phyloP scores from a whole-genome alignment of 1,140 invertebrate species.

The Sitophilus oryzae region DNA sequence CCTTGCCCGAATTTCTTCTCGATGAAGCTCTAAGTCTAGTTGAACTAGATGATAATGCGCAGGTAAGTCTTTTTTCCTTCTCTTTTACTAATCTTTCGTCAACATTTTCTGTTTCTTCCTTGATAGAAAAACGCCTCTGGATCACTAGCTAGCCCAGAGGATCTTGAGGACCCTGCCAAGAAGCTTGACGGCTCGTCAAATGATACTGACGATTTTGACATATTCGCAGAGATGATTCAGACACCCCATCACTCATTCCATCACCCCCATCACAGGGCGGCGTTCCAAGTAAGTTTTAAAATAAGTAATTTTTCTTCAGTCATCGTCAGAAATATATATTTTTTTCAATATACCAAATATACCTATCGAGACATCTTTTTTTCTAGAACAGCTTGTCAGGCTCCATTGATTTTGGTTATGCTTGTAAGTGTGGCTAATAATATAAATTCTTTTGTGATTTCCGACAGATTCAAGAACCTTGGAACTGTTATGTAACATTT shows the following conservation, averaged over 20 bases:
- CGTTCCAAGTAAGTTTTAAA: constrained; percentile 55
- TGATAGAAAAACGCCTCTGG: constrained; percentile 36
- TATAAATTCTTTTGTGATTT: neutral
- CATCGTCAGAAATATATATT: no score
- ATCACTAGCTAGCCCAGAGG: constrained; percentile 21
- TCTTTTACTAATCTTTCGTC: constrained; percentile 12
- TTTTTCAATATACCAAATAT: no score
- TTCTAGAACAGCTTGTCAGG: no score
- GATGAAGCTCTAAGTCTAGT: constrained; percentile 68
- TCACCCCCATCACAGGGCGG: constrained; percentile 52
- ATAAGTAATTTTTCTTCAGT: no score
- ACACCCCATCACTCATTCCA: constrained; percentile 61
- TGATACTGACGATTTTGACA: constrained; percentile 45
- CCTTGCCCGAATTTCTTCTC: constrained; percentile 58
- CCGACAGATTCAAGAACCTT: neutral
- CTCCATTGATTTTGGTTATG: no score
- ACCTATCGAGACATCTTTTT: no score
- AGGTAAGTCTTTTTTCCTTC: constrained; percentile 38
- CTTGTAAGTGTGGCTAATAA: neutral
- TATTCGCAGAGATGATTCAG: constrained; percentile 57
- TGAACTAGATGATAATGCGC: constrained; percentile 54
- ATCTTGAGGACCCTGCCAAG: constrained; percentile 11
- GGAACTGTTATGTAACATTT: neutral
- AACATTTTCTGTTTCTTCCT: neutral
- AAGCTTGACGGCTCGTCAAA: constrained; percentile 5